Percentiles rank a stretch among this genome's conserved stretches.
Conservation (phyloP, 2,113 vertebrate species). For the Pontoporia blainvillei region DNA sequence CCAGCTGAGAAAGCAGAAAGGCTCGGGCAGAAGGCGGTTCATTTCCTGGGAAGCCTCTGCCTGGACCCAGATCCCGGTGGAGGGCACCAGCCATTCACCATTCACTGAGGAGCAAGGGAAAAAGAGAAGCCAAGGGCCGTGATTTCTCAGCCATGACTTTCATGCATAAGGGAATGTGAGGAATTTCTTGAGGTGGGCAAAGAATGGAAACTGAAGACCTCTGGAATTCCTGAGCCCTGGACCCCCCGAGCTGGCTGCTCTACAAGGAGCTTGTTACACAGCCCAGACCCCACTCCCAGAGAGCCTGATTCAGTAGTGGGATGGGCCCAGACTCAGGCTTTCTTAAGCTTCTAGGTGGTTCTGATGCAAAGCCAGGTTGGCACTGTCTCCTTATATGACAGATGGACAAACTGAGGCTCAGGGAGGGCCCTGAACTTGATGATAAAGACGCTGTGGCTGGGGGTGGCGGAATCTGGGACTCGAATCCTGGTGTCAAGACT, state of each 20-base stretch:
- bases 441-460: background rate
- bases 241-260: background rate
- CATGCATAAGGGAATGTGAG: background rate
- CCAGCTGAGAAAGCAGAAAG: background rate
- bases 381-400: background rate
- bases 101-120: background rate
- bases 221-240: background rate
- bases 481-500: background rate
- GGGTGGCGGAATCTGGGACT: background rate
- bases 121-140: background rate
- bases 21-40: background rate
- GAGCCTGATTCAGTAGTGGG: background rate
- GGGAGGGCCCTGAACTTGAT: background rate
- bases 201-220: background rate
- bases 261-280: background rate
- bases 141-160: background rate
- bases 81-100: rapidly evolving
- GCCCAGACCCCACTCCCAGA: background rate
- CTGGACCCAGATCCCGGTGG: background rate
- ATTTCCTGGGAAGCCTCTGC: background rate
- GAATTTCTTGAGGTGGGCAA: background rate
- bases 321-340: background rate
- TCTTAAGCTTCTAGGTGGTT: background rate
- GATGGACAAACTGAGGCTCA: background rate
- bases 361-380: background rate